Evolutionary conservation across 1,140 invertebrate species (phyloP).

Genomic region (Holotrichia oblita): DNA sequence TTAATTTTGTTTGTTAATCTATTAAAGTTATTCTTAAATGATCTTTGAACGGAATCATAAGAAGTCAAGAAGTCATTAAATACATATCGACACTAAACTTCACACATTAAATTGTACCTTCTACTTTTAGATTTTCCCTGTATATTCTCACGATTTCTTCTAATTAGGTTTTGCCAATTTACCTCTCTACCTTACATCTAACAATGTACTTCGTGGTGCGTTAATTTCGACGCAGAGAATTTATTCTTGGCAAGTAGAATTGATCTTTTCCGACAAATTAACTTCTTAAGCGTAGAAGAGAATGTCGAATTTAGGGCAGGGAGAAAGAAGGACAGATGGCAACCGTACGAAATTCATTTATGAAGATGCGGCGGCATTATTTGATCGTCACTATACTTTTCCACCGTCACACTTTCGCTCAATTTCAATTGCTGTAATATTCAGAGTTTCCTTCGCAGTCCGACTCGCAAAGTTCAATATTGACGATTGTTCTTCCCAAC

Average conservation of each 20-base stretch:
- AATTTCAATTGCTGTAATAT: slow-evolving; percentile 26
- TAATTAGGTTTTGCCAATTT: background rate
- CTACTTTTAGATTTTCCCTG: too few relatives aligned
- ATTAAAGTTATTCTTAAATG: too few relatives aligned
- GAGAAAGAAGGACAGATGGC: background rate
- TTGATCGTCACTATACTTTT: background rate
- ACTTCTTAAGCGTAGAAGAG: background rate
- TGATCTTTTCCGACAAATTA: slow-evolving; percentile 4
- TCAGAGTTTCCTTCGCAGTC: background rate
- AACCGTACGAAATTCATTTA: slow-evolving; percentile 3
- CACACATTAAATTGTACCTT: too few relatives aligned
- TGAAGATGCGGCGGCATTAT: background rate
- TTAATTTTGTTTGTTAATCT: too few relatives aligned
- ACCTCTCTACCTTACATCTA: background rate
- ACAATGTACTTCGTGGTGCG: background rate
- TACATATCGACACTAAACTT: too few relatives aligned
- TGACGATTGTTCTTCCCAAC: slow-evolving; percentile 22
- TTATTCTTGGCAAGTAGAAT: background rate
- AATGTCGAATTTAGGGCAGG: background rate
- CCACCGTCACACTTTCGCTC: background rate
- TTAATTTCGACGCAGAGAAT: background rate
- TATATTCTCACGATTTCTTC: too few relatives aligned
- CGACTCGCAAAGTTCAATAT: slow-evolving; percentile 13
- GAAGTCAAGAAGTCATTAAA: too few relatives aligned
- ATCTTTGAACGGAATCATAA: too few relatives aligned